Percentiles rank a stretch among this genome's conserved stretches.
phyloP scores from a whole-genome alignment of 2,797 vertebrate species.

The Crocidura indochinensis region DNA sequence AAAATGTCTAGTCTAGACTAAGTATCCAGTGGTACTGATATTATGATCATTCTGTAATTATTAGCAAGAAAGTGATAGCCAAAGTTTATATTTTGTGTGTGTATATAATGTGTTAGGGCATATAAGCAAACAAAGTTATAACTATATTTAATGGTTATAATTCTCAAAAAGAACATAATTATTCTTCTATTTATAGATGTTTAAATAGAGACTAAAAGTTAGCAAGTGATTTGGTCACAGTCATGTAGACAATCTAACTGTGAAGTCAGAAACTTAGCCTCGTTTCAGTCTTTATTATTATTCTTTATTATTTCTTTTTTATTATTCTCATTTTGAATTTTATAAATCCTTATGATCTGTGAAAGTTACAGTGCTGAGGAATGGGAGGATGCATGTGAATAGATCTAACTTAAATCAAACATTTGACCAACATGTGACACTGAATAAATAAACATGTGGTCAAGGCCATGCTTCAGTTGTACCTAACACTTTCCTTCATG shows the following conservation, averaged over 20 bases:
- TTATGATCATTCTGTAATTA: no score
- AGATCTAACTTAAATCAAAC: not conserved
- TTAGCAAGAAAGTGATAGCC: not conserved
- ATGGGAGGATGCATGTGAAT: not conserved
- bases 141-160: not conserved
- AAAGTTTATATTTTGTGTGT: not conserved
- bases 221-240: not conserved
- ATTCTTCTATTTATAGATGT: not conserved
- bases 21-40: not conserved
- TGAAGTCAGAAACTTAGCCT: constrained; percentile 2
- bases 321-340: not conserved
- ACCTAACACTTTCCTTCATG: not conserved
- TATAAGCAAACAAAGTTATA: not conserved
- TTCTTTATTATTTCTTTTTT: no score
- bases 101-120: not conserved
- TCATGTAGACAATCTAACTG: not conserved
- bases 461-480: not conserved
- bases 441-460: not conserved
- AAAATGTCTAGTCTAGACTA: not conserved
- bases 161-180: not conserved
- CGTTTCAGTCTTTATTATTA: not conserved
- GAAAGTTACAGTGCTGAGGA: not conserved
- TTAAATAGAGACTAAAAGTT: not conserved
- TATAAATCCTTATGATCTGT: not conserved
- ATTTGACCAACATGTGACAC: not conserved